Evolutionary conservation across 2,888 invertebrate species (phyloP).

Genomic region (Zelleria hepariella): DNA sequence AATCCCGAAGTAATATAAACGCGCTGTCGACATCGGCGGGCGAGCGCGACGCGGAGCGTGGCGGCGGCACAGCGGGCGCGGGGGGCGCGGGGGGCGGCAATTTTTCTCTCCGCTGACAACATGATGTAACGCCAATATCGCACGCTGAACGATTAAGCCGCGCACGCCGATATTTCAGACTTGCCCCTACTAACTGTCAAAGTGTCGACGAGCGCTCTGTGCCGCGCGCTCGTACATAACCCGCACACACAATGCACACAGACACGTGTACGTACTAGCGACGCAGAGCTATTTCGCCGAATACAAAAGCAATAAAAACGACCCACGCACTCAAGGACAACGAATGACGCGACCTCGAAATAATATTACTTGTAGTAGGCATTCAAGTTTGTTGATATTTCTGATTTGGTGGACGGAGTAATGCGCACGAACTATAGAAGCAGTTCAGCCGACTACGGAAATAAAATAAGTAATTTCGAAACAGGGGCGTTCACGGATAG

Average conservation of each 20-base stretch:
- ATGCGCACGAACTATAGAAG: neutral
- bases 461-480: conserved; percentile 39
- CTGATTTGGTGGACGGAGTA: neutral
- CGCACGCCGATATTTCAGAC: conserved; percentile 70
- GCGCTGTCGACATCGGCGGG: conserved; percentile 51
- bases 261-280: neutral
- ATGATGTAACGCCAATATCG: conserved; percentile 73
- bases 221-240: neutral
- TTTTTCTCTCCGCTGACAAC: conserved; percentile 71
- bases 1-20: conserved; percentile 64
- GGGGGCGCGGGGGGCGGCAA: conserved; percentile 48
- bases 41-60: conserved; percentile 29
- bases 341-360: neutral
- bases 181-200: conserved; percentile 70
- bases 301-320: neutral
- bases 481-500: conserved; percentile 30
- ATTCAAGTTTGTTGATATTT: neutral
- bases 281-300: neutral
- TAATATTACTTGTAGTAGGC: neutral
- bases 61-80: conserved; percentile 27
- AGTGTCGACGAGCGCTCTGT: conserved; percentile 39
- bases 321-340: neutral
- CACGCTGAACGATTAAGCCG: conserved; percentile 71
- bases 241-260: neutral
- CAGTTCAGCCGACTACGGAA: neutral